These are phyloP conservation scores for Pogonocherus hispidulus DNA, from an alignment of 2,888 invertebrate genomes.

Conservation along the genomic window DNA sequence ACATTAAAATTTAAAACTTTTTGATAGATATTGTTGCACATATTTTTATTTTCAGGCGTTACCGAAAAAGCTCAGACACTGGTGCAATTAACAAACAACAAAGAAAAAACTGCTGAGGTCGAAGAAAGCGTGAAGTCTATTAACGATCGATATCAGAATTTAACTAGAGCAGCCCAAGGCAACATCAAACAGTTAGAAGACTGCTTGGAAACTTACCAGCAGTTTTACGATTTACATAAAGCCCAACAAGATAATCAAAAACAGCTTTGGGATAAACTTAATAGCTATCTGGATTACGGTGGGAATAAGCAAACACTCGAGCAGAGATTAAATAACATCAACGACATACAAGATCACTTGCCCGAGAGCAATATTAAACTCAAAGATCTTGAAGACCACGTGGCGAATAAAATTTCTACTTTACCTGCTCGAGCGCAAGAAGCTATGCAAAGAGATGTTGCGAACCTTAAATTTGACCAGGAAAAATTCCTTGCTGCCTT, in stretches of 20 bases:
- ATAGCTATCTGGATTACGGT: conserved; percentile 85
- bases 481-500: conserved; percentile 86
- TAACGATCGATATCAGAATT: conserved; percentile 81
- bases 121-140: conserved; percentile 80
- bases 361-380: conserved; percentile 85
- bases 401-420: conserved; percentile 77
- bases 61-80: conserved; percentile 87
- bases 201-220: conserved; percentile 85
- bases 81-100: conserved; percentile 74
- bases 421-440: conserved; percentile 89
- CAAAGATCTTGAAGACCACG: conserved; percentile 80
- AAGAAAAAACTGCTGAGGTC: conserved; percentile 75
- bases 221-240: conserved; percentile 88
- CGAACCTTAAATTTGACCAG: conserved; percentile 84
- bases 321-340: conserved; percentile 83
- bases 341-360: conserved; percentile 83
- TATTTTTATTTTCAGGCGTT: conserved; percentile 69
- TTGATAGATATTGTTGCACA: neutral
- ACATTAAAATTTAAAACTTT: neutral
- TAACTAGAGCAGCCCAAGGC: conserved; percentile 77
- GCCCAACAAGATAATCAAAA: conserved; percentile 92
- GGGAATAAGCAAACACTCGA: conserved; percentile 91
- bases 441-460: conserved; percentile 85
- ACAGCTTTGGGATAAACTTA: conserved; percentile 89
- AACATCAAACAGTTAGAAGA: conserved; percentile 82